Percentiles rank a stretch among this genome's conserved stretches.
These are phyloP conservation scores for Drosophila mayri DNA, from an alignment of 1,140 invertebrate genomes.

Conservation along the genomic window DNA sequence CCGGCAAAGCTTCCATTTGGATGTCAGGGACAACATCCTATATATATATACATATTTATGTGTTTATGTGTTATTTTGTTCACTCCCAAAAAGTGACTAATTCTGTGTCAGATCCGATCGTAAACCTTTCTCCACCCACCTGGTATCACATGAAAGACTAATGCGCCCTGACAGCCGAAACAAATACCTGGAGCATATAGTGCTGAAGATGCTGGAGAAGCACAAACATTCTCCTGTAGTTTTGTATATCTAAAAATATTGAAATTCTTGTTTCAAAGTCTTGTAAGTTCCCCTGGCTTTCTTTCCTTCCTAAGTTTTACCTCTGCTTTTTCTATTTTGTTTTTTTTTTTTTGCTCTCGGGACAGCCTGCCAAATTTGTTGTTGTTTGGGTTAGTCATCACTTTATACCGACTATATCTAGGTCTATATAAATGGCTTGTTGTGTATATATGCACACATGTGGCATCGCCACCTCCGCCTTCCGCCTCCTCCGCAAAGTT, in stretches of 20 bases:
- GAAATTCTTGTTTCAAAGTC: constrained; percentile 7
- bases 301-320: no score
- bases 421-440: constrained; percentile 27
- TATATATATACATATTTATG: neutral
- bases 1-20: constrained; percentile 1
- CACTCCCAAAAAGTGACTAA: constrained; percentile 10
- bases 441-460: constrained; percentile 35
- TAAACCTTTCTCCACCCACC: constrained; percentile 37
- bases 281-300: constrained; percentile 22
- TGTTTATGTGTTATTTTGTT: no score
- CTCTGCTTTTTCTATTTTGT: constrained; percentile 4
- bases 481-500: constrained; percentile 45
- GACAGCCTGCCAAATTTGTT: constrained; percentile 72
- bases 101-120: constrained; percentile 27
- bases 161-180: constrained; percentile 30
- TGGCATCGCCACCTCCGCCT: constrained; percentile 24
- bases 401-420: constrained; percentile 43
- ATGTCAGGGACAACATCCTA: constrained; percentile 7
- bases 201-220: neutral
- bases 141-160: constrained; percentile 33
- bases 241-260: constrained; percentile 50
- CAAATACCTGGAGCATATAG: constrained; percentile 14
- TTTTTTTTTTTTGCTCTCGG: constrained; percentile 42
- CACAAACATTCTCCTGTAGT: constrained; percentile 9
- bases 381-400: constrained; percentile 66